Base-by-base conservation (phyloP, 2,888 invertebrate genomes). In the Drosophila dives region DNA sequence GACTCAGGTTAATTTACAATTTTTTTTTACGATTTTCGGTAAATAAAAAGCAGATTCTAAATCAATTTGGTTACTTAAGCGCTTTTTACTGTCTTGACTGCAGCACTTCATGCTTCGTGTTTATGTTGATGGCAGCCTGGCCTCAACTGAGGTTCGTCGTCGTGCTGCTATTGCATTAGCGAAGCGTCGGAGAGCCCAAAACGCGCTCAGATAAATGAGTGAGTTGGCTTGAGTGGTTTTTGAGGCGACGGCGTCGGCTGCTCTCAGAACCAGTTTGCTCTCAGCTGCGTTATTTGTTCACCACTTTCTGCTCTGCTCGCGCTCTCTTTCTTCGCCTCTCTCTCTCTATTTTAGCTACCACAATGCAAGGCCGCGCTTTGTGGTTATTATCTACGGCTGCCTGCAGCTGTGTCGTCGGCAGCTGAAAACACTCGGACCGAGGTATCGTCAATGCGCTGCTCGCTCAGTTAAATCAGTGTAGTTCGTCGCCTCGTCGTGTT, bases 401-500 rank as follows among this genome's bases (percentile, higher is more conserved):
- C 55, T 78, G 88, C 73, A 71, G 88, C 83, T 86, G 81, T 45
- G 45, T 23, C 15, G 15, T 62, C 53, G 69, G 33, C 26, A 5
- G 45, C 40, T 17, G 50, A 50, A 66, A 58, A 67, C 63, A 38
- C 59, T 69, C 72, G 72, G 61, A 85, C 92, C 91, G 91, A 91
- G 92, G 90, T 92, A 80, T 91, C 88, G 87, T 92, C 70, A 83
- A 61, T 72, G 82, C 65, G 69, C 67, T 63, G 60, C 64, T 64
- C 64, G 73, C 79, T 77, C 64, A 69, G 75, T 53, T 75, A 91
- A 91, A 89, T 92, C 89, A 91, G 92, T 92, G 89, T 92, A 90
- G 89, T 92, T 92, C 87, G 86, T 87, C 81, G 86, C 86, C 75
- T 91, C 86, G 84, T 90, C 92, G 92, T 90, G 92, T 87, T 80